A percentile compares a stretch with the other conserved stretches of the same genome.
These are phyloP conservation scores for Chloromyia formosa DNA, from an alignment of 2,888 invertebrate genomes.

Conservation along the genomic window DNA sequence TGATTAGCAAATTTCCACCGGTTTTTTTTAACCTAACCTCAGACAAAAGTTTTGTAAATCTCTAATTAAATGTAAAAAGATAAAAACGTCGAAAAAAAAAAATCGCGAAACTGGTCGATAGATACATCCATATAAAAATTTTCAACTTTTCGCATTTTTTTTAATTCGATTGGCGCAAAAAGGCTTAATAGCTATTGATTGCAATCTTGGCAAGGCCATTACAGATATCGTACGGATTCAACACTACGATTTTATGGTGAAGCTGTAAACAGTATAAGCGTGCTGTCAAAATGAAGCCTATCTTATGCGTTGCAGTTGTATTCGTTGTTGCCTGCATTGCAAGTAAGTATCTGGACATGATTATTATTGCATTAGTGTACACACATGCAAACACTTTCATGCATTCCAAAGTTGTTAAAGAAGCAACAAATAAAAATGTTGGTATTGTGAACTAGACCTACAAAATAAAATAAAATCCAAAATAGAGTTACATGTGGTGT, in stretches of 20 bases:
- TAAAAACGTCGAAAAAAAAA: no score
- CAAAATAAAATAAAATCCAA: background rate
- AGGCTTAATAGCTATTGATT: slow-evolving; percentile 5
- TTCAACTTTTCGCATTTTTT: background rate
- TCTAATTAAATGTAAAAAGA: background rate
- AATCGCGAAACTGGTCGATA: background rate
- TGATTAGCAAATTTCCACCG: slow-evolving; percentile 3
- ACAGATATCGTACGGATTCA: background rate
- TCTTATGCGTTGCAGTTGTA: slow-evolving; percentile 9
- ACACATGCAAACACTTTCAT: background rate
- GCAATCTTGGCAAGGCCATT: slow-evolving; percentile 24
- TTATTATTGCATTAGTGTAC: background rate
- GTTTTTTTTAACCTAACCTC: background rate
- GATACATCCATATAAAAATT: background rate
- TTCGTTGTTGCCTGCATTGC: slow-evolving; percentile 27
- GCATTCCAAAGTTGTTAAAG: no score
- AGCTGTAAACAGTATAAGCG: slow-evolving; percentile 12
- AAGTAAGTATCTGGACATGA: slow-evolving; percentile 22
- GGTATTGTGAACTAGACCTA: background rate
- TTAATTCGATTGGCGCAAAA: background rate
- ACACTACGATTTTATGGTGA: background rate
- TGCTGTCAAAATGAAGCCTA: slow-evolving; percentile 23
- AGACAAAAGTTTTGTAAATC: slow-evolving; percentile 3
- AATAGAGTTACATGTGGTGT: no score
- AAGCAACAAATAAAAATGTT: background rate